phyloP scores from a whole-genome alignment of 1,140 invertebrate genomes.

The Caenorhabditis inopinata region DNA sequence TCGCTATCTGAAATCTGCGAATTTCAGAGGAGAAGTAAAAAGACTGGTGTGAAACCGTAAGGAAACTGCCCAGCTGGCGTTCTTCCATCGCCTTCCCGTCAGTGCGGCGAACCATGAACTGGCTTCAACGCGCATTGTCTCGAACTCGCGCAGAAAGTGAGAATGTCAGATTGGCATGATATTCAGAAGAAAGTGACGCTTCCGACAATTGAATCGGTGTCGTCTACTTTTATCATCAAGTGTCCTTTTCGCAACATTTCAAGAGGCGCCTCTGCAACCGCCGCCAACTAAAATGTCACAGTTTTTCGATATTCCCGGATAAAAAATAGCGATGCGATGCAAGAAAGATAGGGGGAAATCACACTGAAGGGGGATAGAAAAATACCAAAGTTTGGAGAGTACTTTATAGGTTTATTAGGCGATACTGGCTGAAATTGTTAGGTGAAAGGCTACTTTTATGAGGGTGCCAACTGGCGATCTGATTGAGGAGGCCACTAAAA shows the following conservation, averaged over 20 bases:
- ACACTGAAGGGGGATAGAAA: neutral
- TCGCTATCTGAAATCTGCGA: no score
- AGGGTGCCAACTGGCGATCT: neutral
- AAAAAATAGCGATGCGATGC: neutral
- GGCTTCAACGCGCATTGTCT: neutral
- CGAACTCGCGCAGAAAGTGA: neutral
- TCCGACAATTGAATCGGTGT: conserved; percentile 28
- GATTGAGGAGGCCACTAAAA: neutral
- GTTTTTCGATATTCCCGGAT: neutral
- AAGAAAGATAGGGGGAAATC: neutral
- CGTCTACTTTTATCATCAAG: conserved; percentile 29
- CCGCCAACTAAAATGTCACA: neutral
- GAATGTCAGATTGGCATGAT: neutral
- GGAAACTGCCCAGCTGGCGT: no score
- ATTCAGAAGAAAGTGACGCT: neutral
- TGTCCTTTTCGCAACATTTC: conserved; percentile 30
- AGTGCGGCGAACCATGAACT: neutral
- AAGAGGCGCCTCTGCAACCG: neutral
- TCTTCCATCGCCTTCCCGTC: no score
- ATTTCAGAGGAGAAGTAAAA: neutral
- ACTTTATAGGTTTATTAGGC: neutral
- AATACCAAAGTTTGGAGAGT: neutral
- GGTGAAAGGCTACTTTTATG: neutral
- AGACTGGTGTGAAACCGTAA: no score
- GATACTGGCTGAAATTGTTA: neutral